Conservation (phyloP, 2,113 vertebrate genomes). For the Noctilio leporinus region DNA sequence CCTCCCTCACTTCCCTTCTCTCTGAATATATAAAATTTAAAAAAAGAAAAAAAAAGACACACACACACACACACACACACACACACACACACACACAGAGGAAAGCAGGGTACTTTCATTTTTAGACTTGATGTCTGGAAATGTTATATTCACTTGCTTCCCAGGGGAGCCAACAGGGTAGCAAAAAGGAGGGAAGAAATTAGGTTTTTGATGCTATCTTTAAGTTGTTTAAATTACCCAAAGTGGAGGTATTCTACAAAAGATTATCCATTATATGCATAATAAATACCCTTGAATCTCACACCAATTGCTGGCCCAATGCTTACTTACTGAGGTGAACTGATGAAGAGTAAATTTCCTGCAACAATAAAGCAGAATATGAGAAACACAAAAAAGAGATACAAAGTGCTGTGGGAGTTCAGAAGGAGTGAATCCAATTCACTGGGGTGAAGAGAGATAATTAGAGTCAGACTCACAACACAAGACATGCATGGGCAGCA, state of each 20-base stretch:
- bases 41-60: too few species aligned
- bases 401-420: not conserved
- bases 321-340: not conserved
- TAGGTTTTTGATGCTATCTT: not conserved
- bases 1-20: too few species aligned
- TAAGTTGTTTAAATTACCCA: not conserved
- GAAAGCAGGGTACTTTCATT: not conserved
- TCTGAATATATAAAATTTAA: too few species aligned
- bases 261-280: not conserved
- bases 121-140: not conserved
- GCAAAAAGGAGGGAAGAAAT: not conserved
- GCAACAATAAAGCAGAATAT: not conserved
- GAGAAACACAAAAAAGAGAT: not conserved
- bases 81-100: too few species aligned
- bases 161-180: not conserved
- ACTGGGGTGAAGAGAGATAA: not conserved
- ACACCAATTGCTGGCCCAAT: not conserved
- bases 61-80: too few species aligned
- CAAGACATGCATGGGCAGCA: not conserved
- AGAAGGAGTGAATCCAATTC: not conserved
- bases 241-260: not conserved
- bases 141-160: not conserved
- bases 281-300: not conserved
- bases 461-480: not conserved
- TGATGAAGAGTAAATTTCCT: not conserved